Evolutionary conservation across 2,113 vertebrate genomes (phyloP), one percentile per base, ranked within the genome.

Genomic region (Alethe diademata): DNA sequence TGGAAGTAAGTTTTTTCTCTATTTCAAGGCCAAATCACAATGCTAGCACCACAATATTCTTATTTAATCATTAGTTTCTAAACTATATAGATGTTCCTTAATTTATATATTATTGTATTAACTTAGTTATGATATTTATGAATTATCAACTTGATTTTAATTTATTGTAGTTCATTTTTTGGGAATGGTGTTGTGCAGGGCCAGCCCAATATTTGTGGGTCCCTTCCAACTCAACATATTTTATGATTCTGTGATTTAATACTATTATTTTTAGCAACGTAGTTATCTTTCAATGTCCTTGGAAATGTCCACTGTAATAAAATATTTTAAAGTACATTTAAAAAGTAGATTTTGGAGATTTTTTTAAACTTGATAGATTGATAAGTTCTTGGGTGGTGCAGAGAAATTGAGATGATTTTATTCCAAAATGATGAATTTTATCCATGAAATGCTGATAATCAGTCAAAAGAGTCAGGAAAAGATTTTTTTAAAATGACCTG

Each of bases 201-300:
- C 5, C 7, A 5, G 19, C 19, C 43, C 1, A 0, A 1, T 19
- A 67, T 51, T 36, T 33, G 38, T 69, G 54, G 9, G 53, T 45
- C 9, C 26, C 19, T 53, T 86, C 72, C 38, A 86, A 19, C 14
- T 38, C 28, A 86, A 28, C 6, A 28, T 23, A 61, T 69, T 78
- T 60, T 53, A 22, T 60, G 26, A 76, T 60, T 69, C 38, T 78
- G 12, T 45, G 54, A 76, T 38, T 78, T 47, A 74, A 54, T n/a
- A 81, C 7, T 19, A 60, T 16, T 64, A 64, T 28, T 72, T 93
- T 78, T 47, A 90, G 17, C 31, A 72, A 69, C 23, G n/a, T 11
- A 72, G 8, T 12, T 12, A 56, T 45, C 28, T 75, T 57, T 70
- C 31, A 40, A 11, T 38, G 33, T 38, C 38, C 35, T 62, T 50